These are phyloP conservation scores for Eupithecia centaureata DNA, from an alignment of 2,888 invertebrate genomes.

Conservation along the genomic window DNA sequence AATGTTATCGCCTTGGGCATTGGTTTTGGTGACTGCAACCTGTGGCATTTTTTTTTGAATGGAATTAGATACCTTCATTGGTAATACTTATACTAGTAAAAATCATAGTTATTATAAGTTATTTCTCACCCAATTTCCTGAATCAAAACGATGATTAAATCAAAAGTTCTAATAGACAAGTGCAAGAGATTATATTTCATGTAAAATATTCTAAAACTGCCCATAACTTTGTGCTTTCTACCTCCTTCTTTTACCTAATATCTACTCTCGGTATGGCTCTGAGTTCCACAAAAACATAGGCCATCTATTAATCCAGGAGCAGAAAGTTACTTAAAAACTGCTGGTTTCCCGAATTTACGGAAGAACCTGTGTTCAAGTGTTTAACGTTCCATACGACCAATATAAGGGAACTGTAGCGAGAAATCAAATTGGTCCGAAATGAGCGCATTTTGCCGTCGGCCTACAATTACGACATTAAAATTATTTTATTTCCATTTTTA, in stretches of 20 bases:
- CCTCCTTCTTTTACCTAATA: too few relatives aligned
- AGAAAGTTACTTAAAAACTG: too few relatives aligned
- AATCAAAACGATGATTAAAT: too few relatives aligned
- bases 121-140: too few relatives aligned
- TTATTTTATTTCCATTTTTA: constrained; percentile 84
- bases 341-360: constrained; percentile 30
- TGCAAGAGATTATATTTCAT: too few relatives aligned
- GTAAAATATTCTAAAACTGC: too few relatives aligned
- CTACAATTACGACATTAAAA: constrained; percentile 83
- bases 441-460: constrained; percentile 69
- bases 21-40: constrained; percentile 39
- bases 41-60: constrained; percentile 7
- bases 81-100: too few relatives aligned
- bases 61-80: neutral
- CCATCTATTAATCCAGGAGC: neutral
- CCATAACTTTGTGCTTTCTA: neutral
- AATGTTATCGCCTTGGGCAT: constrained; percentile 44
- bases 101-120: too few relatives aligned
- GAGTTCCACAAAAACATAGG: neutral
- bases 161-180: too few relatives aligned
- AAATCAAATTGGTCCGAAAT: constrained; percentile 71
- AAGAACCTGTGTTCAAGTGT: constrained; percentile 62
- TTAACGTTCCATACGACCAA: constrained; percentile 70
- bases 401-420: constrained; percentile 63
- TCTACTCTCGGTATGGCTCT: too few relatives aligned